A percentile compares a stretch with the other conserved stretches of the same genome.
These are phyloP conservation scores for Melitaea athalia DNA, from an alignment of 2,888 invertebrate genomes.

Conservation along the genomic window DNA sequence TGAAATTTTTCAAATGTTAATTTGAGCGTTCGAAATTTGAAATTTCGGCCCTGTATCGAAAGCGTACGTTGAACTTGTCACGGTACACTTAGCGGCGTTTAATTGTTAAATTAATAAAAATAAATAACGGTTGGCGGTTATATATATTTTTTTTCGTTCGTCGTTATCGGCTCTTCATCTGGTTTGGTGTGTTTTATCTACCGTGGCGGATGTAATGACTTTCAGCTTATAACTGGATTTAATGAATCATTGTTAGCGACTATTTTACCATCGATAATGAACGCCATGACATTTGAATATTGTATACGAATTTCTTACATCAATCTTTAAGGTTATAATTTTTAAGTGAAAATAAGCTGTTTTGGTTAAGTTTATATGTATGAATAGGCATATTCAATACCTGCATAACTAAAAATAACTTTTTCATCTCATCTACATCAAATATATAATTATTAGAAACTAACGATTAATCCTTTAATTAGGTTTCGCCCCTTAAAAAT, in stretches of 20 bases:
- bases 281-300: background rate
- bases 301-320: background rate
- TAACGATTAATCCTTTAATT: background rate
- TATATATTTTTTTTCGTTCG: slow-evolving; percentile 34
- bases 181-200: slow-evolving; percentile 60
- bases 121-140: slow-evolving; percentile 39
- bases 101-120: slow-evolving; percentile 65
- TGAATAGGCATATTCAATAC: too few species aligned
- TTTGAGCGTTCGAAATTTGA: slow-evolving; percentile 39
- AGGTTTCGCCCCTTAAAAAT: background rate
- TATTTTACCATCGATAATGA: background rate
- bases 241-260: slow-evolving; percentile 20
- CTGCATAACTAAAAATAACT: too few species aligned
- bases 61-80: slow-evolving; percentile 68
- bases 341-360: too few species aligned
- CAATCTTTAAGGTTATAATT: too few species aligned
- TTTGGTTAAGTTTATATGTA: too few species aligned
- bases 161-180: slow-evolving; percentile 39
- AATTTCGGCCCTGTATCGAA: slow-evolving; percentile 42
- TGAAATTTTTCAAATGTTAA: slow-evolving; percentile 15
- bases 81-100: slow-evolving; percentile 73
- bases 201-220: slow-evolving; percentile 60
- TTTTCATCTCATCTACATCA: too few species aligned
- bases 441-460: background rate
- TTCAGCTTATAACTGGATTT: slow-evolving; percentile 30